Evolutionary conservation across 2,113 vertebrate species (phyloP), one percentile per base, ranked within the genome.

Genomic region (Malurus melanocephalus): DNA sequence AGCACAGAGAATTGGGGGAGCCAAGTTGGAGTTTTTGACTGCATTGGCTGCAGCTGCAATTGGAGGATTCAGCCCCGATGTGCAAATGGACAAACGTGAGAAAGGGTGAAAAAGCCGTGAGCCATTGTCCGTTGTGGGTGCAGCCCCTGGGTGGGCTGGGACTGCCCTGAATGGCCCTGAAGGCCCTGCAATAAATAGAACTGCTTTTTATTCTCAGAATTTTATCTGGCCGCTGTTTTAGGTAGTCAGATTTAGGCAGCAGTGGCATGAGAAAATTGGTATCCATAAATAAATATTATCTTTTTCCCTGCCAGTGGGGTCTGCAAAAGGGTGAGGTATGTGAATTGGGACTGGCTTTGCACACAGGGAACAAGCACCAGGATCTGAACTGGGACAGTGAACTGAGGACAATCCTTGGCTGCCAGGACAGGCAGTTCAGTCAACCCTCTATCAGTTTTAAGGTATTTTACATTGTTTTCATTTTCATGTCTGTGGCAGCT

Each of bases 301-400:
- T 76, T 45, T 49, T 48, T 19, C 16, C 28, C 14, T 35, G 67
- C 42, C 35, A 38, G 11, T 12, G 65, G 23, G 33, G 48, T 69
- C 32, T 69, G 65, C 59, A 73, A 11, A 59, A 42, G 43, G 6
- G 4, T 8, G 60, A 42, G 46, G 8, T 30, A 0, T 38, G 1
- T 13, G 18, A n/a, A 10, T 30, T 45, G 13, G 28, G 51, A 26
- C 38, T 23, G 12, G 43, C 26, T 80, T 43, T 65, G n/a, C 26
- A 17, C 13, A 10, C 19, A 13, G 59, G 17, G n/a, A 48, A 32
- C 0, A 23, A 52, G 27, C 10, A 13, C 2, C 4, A 40, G 21
- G n/a, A 19, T 32, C 26, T 16, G 68, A 30, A 7, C 0, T 0
- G 19, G 46, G 64, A 17, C 4, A 6, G n/a, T 5, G 28, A 16